These are phyloP conservation scores for Enteromius treurensis DNA, from an alignment of 2,797 vertebrate genomes.

Conservation along the genomic window DNA sequence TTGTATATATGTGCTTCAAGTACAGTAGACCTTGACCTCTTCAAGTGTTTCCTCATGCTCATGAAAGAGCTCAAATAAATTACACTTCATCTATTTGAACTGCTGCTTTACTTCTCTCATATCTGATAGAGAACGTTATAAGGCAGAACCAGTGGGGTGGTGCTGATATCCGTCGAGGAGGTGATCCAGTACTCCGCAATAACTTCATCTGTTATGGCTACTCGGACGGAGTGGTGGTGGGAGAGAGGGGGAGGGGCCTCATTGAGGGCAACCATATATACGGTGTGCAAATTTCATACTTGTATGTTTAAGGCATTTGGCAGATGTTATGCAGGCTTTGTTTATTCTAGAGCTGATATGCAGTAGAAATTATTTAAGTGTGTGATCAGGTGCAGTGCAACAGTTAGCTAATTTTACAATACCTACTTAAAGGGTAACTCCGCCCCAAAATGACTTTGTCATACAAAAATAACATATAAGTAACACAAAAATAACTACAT, in stretches of 20 bases:
- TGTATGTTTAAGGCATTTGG: neutral
- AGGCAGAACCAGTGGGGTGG: slow-evolving; percentile 93
- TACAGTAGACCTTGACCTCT: neutral
- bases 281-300: slow-evolving; percentile 72
- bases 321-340: neutral
- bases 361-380: neutral
- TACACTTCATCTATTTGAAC: slow-evolving; percentile 12
- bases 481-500: no score
- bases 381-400: neutral
- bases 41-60: slow-evolving; percentile 5
- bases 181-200: slow-evolving; percentile 85
- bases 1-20: neutral
- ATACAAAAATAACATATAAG: no score
- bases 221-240: slow-evolving; percentile 90
- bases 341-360: neutral
- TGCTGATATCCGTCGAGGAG: slow-evolving; percentile 88
- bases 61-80: slow-evolving; percentile 6
- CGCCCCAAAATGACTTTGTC: no score
- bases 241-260: slow-evolving; percentile 86
- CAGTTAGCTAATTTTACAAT: neutral
- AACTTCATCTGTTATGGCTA: slow-evolving; percentile 92
- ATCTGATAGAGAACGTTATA: slow-evolving; percentile 86
- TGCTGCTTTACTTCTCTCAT: neutral
- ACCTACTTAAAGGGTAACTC: no score
- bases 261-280: slow-evolving; percentile 91